Evolutionary conservation across 2,797 vertebrate species (phyloP).

Genomic region (Pachyuromys duprasi): DNA sequence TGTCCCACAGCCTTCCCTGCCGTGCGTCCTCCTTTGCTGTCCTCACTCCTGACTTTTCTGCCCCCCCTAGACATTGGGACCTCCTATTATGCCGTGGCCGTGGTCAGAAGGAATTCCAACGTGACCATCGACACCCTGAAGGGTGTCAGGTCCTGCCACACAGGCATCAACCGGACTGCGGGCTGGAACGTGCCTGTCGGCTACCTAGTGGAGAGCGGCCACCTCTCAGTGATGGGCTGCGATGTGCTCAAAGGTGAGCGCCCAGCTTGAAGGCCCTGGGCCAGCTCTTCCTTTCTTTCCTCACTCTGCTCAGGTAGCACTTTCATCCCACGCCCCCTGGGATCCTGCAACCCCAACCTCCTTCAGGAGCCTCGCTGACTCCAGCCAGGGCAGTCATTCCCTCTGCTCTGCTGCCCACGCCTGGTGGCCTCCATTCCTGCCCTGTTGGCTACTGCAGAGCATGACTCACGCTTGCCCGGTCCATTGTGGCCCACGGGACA

Average conservation of each 20-base stretch:
- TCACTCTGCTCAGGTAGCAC: background rate
- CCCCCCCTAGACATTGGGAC: slow-evolving; percentile 84
- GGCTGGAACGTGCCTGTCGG: slow-evolving; percentile 97
- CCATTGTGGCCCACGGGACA: accelerated
- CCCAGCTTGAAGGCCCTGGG: background rate
- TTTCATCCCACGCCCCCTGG: background rate
- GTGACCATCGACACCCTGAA: slow-evolving; percentile 91
- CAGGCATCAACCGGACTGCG: slow-evolving; percentile 92
- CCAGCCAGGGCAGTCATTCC: background rate
- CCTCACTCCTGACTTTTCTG: background rate
- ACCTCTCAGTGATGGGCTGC: slow-evolving; percentile 93
- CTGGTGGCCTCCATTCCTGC: background rate
- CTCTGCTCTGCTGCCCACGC: background rate
- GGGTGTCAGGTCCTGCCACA: slow-evolving; percentile 94
- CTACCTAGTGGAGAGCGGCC: slow-evolving; percentile 92
- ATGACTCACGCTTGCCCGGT: background rate
- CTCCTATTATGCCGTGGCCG: slow-evolving; percentile 94
- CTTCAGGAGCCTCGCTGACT: background rate
- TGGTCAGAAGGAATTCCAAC: slow-evolving; percentile 89
- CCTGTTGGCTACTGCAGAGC: background rate
- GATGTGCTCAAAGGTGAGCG: slow-evolving; percentile 90
- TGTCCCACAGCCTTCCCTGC: background rate
- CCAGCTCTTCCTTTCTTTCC: background rate
- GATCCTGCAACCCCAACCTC: background rate
- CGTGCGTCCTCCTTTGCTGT: background rate